These are phyloP conservation scores for Colinus virginianus DNA, from an alignment of 2,113 vertebrate species.

Conservation along the genomic window DNA sequence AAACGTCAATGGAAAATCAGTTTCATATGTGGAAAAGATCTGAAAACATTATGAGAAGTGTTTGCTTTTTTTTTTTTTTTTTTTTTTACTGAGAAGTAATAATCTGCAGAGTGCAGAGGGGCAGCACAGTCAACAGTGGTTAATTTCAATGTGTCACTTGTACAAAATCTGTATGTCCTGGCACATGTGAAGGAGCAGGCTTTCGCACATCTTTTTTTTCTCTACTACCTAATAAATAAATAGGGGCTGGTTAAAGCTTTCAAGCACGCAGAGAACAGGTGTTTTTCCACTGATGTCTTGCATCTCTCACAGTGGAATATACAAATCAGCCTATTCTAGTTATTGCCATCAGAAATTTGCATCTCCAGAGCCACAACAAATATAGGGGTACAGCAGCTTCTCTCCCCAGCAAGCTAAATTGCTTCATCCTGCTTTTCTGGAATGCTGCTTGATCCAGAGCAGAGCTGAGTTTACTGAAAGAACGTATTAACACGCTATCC, in stretches of 20 bases:
- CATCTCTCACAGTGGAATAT: not conserved
- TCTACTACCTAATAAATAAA: not conserved
- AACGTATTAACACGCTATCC: not conserved
- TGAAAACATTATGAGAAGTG: not conserved
- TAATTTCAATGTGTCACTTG: not conserved
- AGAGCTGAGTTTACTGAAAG: not conserved
- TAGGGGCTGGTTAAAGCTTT: not conserved
- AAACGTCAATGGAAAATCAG: not conserved
- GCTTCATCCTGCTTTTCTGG: not conserved
- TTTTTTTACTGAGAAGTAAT: not conserved
- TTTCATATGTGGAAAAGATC: not conserved
- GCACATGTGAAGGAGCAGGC: not conserved
- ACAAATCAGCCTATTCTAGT: not conserved
- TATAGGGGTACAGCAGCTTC: not conserved
- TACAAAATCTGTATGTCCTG: not conserved
- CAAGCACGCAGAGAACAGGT: not conserved
- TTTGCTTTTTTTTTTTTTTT: rapidly evolving
- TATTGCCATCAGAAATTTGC: constrained; percentile 5
- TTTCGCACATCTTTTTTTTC: not conserved
- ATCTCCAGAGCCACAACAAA: not conserved
- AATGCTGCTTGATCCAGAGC: not conserved
- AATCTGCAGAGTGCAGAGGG: not conserved
- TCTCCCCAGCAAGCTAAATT: not conserved
- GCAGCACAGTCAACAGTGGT: not conserved
- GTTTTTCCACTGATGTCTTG: not conserved